Percentiles rank a stretch among this genome's conserved stretches.
Evolutionary conservation across 2,888 invertebrate genomes (phyloP).

Genomic region (Drosophila paranaensis): DNA sequence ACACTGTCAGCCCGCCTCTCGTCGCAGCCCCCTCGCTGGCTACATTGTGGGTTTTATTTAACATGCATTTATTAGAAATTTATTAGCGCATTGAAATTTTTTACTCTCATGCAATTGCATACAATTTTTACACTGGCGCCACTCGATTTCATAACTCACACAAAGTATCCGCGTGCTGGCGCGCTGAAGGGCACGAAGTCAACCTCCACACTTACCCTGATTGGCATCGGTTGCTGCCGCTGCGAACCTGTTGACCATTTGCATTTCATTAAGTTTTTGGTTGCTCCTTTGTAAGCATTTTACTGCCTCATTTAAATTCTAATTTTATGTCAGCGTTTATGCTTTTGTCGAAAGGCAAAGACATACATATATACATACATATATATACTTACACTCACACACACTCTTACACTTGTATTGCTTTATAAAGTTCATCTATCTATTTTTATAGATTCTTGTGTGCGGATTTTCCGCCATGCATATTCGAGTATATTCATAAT

Average conservation of each 20-base stretch:
- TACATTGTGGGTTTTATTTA: constrained; percentile 74
- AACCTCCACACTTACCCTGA: constrained; percentile 66
- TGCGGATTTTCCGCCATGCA: constrained; percentile 47
- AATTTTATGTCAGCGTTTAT: constrained; percentile 79
- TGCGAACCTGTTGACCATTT: constrained; percentile 82
- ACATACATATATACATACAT: no score
- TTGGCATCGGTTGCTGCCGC: constrained; percentile 58
- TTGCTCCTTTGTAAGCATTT: constrained; percentile 47
- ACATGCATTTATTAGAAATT: constrained; percentile 76
- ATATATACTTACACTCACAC: no score
- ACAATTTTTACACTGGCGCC: constrained; percentile 73
- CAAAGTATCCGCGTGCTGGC: constrained; percentile 49
- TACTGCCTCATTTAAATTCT: constrained; percentile 77
- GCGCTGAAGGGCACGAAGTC: constrained; percentile 4
- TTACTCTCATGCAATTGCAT: constrained; percentile 71
- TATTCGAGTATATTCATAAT: constrained; percentile 62
- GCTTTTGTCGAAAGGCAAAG: constrained; percentile 68
- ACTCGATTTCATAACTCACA: constrained; percentile 72
- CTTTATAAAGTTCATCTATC: constrained; percentile 46
- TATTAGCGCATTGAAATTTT: constrained; percentile 62
- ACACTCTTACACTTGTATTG: constrained; percentile 14
- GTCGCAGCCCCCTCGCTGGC: neutral
- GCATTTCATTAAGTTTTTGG: constrained; percentile 76
- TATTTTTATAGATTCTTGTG: constrained; percentile 48
- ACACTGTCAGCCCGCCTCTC: constrained; percentile 44